phyloP scores from a whole-genome alignment of 2,888 invertebrate genomes.

The Neuroscelio doddi region DNA sequence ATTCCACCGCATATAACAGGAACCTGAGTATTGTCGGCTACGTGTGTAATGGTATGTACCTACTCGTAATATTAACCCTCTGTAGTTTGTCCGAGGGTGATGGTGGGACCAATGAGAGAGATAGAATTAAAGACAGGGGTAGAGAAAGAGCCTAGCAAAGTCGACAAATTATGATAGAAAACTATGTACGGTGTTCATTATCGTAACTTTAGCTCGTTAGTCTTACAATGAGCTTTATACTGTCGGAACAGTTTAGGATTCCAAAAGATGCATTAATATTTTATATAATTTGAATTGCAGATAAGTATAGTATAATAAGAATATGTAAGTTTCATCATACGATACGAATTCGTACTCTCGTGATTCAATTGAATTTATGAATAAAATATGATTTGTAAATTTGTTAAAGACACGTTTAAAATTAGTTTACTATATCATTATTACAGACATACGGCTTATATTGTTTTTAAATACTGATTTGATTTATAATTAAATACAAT shows the following conservation, averaged over 20 bases:
- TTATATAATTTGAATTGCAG: too few relatives aligned
- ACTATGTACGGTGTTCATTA: conserved; percentile 23
- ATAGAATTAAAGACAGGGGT: conserved; percentile 23
- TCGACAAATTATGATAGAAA: conserved; percentile 34
- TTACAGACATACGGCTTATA: too few relatives aligned
- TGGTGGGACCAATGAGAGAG: conserved; percentile 24
- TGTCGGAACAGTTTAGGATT: too few relatives aligned
- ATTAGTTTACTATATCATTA: conserved; percentile 15
- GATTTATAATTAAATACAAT: too few relatives aligned
- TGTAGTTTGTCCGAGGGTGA: conserved; percentile 56
- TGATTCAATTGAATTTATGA: conserved; percentile 14
- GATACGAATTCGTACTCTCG: conserved; percentile 21
- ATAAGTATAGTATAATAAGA: too few relatives aligned
- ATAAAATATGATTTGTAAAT: conserved; percentile 21
- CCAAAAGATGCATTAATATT: too few relatives aligned
- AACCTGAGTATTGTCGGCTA: conserved; percentile 57
- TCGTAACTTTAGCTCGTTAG: too few relatives aligned
- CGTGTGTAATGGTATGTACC: conserved; percentile 65
- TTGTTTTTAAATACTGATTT: too few relatives aligned
- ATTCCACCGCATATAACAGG: conserved; percentile 53
- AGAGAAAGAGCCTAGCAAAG: conserved; percentile 14
- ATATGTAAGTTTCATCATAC: too few relatives aligned
- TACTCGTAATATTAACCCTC: conserved; percentile 64
- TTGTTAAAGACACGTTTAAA: conserved; percentile 24
- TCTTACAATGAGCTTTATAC: too few relatives aligned